Base-by-base conservation (phyloP, 92 coral and sea anemone genomes). In the Heteractis magnifica region DNA sequence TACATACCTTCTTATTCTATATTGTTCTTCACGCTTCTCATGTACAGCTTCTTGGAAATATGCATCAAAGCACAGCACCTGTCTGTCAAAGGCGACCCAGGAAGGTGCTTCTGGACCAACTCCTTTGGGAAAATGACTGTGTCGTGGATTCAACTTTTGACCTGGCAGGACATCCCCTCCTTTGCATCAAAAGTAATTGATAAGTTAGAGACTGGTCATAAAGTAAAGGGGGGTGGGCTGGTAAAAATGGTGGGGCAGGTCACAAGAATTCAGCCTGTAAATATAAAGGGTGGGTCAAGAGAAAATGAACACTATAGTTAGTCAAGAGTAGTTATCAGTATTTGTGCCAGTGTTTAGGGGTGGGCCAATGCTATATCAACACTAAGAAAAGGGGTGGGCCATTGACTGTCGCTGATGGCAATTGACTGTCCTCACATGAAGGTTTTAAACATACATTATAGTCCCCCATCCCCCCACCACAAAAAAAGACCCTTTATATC, bases 81-180 rank as follows among this genome's bases (percentile, higher is more conserved):
- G 99, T 92, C 99, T 89, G 62, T 96, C 99, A 90, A 92, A 96
- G 65, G 99, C 99, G 52, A 96, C 98, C 99, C 99, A 96, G 44
- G 99, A 95, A 20, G 99, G 99, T 0, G 99, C 99, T 75, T 96
- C 99, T 49, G 93, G 92, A 10, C 99, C 99, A 56, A 96, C 92
- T 60, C 99, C 99, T 59, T 94, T 92, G 44, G 99, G 99, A 86
- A 92, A 96, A 72, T 87, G 84, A 85, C 99, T 96, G 77, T 92
- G 95, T 68, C 83, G 89, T 41, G 99, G 92, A 64, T 89, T 94
- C 50, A 90, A 81, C 76, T 94, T 89, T 72, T 96, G 99, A 5
- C 99, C 99, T 19, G 98, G 98, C 19, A 96, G 86, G 62, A 89
- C 89, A 72, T 92, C 99, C 6, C 99, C 99, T 55, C 99, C 99